Base-by-base conservation (phyloP, 2,797 vertebrate species). In the Micrastur ruficollis region DNA sequence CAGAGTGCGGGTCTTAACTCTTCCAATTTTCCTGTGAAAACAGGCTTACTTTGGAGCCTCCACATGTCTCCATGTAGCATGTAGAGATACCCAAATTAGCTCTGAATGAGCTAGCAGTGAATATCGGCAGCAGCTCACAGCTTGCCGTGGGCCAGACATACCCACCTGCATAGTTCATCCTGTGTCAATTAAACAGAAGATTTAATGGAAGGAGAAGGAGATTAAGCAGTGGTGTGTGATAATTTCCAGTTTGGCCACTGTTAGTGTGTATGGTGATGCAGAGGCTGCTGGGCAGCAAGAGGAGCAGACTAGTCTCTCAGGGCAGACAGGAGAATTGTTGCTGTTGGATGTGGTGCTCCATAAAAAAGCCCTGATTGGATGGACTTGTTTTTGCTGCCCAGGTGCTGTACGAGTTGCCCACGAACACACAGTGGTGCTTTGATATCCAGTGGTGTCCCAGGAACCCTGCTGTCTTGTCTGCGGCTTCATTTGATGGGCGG, bases 401-500 rank as follows among this genome's bases (percentile, higher is more conserved):
- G 99, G 98, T 99, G 63, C 95, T 99, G 81, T 99, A 99, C 25
- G 99, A 99, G 97, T 95, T 99, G 84, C 99, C 99, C 42, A 99
- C 98, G 7, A 99, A 98, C 93, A 99, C 98, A 0, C 99, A 99
- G 96, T 99, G 99, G 99, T 99, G 99, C 97, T 99, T 99, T 61
- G 99, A 99, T 87, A 98, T 99, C 96, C 99, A 99, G 98, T 99
- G 99, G 99, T 99, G 99, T 86, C 99, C 99, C 20, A 98, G 99
- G 80, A 99, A 99, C 96, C 99, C 99, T 0, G 99, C 99, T 3
- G 97, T 99, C 87, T 97, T 99, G 80, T 99, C 99, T 11, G 99
- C 99, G 0, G 99, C 99, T 5, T 98, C 99, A 25, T 99, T 99
- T 0, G 99, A 99, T 14, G 99, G 99, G 8, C 98, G 98, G 59